Percentiles rank a stretch among this genome's conserved stretches.
Evolutionary conservation across 1,140 invertebrate genomes (phyloP).

Genomic region (Saxidomus purpurata): DNA sequence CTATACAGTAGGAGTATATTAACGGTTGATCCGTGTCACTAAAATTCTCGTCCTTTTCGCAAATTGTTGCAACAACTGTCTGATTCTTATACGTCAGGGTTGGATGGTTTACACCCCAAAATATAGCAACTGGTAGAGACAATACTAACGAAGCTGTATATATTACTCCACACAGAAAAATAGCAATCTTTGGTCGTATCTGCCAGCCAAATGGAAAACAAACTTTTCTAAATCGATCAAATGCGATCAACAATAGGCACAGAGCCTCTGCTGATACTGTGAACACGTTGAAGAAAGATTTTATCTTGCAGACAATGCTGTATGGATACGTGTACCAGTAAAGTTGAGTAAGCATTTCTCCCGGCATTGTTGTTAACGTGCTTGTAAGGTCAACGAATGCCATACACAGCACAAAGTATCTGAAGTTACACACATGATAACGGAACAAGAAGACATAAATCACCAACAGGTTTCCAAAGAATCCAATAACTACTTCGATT

Average conservation of each 20-base stretch:
- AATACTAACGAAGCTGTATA: not conserved
- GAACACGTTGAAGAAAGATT: conserved; percentile 72
- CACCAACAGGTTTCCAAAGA: conserved; percentile 72
- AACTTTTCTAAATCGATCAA: conserved; percentile 73
- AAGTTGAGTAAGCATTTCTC: conserved; percentile 71
- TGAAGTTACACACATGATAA: conserved; percentile 63
- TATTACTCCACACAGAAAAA: not conserved
- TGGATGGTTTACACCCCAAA: conserved; percentile 23
- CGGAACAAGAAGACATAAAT: conserved; percentile 70
- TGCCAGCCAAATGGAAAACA: conserved; percentile 69
- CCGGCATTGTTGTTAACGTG: conserved; percentile 73
- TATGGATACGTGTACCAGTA: conserved; percentile 74
- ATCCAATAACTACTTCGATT: conserved; percentile 66
- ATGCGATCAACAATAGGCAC: conserved; percentile 69
- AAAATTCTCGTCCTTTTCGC: conserved; percentile 49
- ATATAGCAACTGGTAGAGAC: conserved; percentile 11
- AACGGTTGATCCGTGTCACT: not conserved
- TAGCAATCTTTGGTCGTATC: conserved; percentile 56
- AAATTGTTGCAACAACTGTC: conserved; percentile 25
- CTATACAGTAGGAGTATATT: not conserved
- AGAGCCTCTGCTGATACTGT: conserved; percentile 68
- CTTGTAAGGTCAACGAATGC: conserved; percentile 72
- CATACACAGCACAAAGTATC: conserved; percentile 68
- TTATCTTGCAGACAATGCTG: conserved; percentile 65
- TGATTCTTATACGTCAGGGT: not conserved